These are phyloP conservation scores for Poliocrania exsul DNA, from an alignment of 2,797 vertebrate genomes.

Conservation along the genomic window DNA sequence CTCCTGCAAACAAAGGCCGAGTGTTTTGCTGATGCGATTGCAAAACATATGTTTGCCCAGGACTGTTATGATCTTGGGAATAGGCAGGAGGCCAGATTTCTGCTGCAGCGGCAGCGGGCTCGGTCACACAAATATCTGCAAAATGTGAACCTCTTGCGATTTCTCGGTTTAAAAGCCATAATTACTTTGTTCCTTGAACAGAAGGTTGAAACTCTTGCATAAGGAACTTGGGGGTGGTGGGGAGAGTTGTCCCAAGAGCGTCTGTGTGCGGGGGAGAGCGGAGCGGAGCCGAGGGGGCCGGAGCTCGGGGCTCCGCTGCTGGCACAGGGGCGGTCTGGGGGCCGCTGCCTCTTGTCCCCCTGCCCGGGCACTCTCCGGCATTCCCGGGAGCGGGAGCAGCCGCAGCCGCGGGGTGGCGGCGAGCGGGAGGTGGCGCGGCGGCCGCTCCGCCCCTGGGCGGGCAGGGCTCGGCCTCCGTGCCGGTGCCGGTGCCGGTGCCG, in stretches of 20 bases:
- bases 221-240: neutral
- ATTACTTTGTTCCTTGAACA: neutral
- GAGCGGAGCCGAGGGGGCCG: neutral
- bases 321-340: neutral
- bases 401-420: rapidly evolving
- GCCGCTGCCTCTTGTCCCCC: neutral
- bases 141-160: neutral
- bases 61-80: constrained; percentile 48
- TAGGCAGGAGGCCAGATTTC: constrained; percentile 36
- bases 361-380: neutral
- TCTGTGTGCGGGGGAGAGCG: neutral
- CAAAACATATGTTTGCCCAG: constrained; percentile 64
- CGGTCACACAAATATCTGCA: neutral
- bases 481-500: neutral
- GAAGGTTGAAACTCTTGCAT: neutral
- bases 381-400: rapidly evolving
- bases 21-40: constrained; percentile 64
- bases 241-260: too few species aligned
- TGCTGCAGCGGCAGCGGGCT: neutral
- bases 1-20: constrained; percentile 58
- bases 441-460: neutral
- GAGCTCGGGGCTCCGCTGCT: too few species aligned
- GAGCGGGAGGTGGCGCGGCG: too few species aligned
- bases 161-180: neutral
- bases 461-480: neutral